These are phyloP conservation scores for Gopherus flavomarginatus DNA, from an alignment of 2,113 vertebrate species.

Conservation along the genomic window DNA sequence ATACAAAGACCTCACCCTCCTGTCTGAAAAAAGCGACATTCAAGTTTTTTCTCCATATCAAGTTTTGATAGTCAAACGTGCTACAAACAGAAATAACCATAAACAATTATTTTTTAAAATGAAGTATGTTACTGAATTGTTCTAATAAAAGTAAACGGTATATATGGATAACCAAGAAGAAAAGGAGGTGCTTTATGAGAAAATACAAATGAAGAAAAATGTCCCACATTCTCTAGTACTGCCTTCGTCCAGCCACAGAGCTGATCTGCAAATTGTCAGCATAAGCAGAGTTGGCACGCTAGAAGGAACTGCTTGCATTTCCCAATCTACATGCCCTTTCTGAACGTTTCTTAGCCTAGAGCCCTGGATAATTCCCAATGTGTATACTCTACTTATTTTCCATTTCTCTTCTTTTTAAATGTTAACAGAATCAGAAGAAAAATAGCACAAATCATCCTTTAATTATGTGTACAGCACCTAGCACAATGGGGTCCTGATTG, in stretches of 20 bases:
- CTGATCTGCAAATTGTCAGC: no score
- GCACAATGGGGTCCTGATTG: not conserved
- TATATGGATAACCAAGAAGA: not conserved
- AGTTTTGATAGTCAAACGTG: not conserved
- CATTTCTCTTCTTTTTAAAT: not conserved
- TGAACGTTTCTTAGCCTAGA: not conserved
- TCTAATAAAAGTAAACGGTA: not conserved
- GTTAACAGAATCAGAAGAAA: not conserved
- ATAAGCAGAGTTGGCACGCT: no score
- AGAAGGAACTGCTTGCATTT: not conserved
- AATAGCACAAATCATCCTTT: not conserved
- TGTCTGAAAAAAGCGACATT: not conserved
- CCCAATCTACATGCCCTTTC: not conserved
- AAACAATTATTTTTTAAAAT: not conserved
- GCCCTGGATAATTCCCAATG: not conserved
- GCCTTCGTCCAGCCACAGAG: not conserved
- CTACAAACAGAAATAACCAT: not conserved
- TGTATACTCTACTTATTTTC: fast-evolving
- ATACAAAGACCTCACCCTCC: not conserved
- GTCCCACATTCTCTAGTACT: fast-evolving
- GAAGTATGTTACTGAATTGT: not conserved
- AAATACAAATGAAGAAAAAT: not conserved
- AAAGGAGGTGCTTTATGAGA: not conserved
- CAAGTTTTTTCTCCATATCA: not conserved
- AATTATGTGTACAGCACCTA: not conserved